phyloP scores from a whole-genome alignment of 1,140 invertebrate species.

The Conus ventricosus region DNA sequence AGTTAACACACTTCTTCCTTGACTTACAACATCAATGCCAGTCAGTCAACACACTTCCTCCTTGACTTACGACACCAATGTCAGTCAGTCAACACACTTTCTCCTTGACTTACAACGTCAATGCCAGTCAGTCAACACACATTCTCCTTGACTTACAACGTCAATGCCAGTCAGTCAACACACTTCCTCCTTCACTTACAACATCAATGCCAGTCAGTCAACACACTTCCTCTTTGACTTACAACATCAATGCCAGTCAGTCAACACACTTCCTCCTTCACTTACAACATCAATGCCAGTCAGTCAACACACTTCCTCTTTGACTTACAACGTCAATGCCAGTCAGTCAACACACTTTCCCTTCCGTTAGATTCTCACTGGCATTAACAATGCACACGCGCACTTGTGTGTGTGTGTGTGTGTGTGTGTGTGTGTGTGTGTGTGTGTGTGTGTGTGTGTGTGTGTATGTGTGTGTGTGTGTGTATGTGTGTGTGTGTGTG shows the following conservation, averaged over 20 bases:
- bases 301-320: neutral
- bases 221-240: no score
- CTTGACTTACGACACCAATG: neutral
- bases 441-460: constrained; percentile 17
- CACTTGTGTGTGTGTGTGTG: neutral
- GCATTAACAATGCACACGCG: neutral
- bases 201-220: constrained; percentile 11
- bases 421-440: constrained; percentile 6
- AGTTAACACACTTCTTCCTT: neutral
- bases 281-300: constrained; percentile 12
- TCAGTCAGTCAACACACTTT: neutral
- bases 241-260: constrained; percentile 16
- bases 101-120: neutral
- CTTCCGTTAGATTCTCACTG: no score
- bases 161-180: constrained; percentile 4
- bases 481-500: neutral
- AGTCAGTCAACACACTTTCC: neutral
- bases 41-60: neutral
- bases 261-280: neutral
- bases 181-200: neutral
- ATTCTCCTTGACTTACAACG: neutral
- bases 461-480: neutral
- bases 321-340: neutral
- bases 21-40: constrained; percentile 5
- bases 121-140: neutral